Percentiles rank a stretch among this genome's conserved stretches.
phyloP scores from a whole-genome alignment of 1,140 invertebrate genomes.

The Samia ricini region DNA sequence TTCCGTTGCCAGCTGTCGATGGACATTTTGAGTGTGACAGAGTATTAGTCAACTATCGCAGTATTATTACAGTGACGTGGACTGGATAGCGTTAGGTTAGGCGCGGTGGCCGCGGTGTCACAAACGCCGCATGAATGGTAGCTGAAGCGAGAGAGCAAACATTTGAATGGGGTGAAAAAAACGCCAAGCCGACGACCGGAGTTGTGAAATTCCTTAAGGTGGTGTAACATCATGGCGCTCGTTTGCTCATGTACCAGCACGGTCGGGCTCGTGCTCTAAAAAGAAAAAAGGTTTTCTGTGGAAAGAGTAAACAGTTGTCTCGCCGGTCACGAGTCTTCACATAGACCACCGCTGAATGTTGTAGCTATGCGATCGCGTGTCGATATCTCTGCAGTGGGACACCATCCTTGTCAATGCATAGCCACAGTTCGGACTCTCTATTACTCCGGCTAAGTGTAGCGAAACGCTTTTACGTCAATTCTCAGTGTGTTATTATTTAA shows the following conservation, averaged over 20 bases:
- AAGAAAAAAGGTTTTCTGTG: slow-evolving; percentile 72
- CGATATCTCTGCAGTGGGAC: not conserved
- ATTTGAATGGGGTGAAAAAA: slow-evolving; percentile 60
- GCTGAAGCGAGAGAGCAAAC: slow-evolving; percentile 72
- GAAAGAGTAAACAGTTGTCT: slow-evolving; percentile 72
- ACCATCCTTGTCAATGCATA: not conserved
- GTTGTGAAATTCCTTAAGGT: slow-evolving; percentile 74
- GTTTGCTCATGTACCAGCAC: slow-evolving; percentile 69
- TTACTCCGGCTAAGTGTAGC: slow-evolving; percentile 63
- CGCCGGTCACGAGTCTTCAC: slow-evolving; percentile 70
- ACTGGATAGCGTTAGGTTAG: slow-evolving; percentile 72
- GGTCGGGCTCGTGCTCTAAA: slow-evolving; percentile 67
- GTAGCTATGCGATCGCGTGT: slow-evolving; percentile 29
- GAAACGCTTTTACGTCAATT: slow-evolving; percentile 74
- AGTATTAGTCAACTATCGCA: slow-evolving; percentile 77
- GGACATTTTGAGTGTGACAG: slow-evolving; percentile 72
- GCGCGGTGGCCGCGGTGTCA: slow-evolving; percentile 54
- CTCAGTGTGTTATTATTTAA: slow-evolving; percentile 77
- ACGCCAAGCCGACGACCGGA: slow-evolving; percentile 58
- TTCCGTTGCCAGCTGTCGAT: slow-evolving; percentile 70
- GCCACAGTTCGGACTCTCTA: slow-evolving; percentile 29
- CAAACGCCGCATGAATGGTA: slow-evolving; percentile 68
- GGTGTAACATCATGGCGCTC: slow-evolving; percentile 71
- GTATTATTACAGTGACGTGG: slow-evolving; percentile 76
- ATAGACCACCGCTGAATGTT: slow-evolving; percentile 68